Base-by-base conservation (phyloP, 2,888 invertebrate genomes). In the Hyppa rectilinea region DNA sequence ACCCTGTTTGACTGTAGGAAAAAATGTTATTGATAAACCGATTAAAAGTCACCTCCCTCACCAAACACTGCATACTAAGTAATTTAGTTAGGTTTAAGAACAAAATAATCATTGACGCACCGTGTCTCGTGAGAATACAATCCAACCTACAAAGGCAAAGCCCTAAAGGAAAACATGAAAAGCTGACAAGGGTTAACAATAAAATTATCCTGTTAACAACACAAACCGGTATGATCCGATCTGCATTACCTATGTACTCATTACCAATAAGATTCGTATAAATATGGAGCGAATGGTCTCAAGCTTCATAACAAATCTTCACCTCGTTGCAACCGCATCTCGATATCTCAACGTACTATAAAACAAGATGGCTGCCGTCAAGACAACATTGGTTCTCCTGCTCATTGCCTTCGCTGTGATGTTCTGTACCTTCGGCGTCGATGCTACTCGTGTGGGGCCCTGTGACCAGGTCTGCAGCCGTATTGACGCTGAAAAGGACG, bases 381-480 rank as follows among this genome's bases (percentile, higher is more conserved):
- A 72, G 56, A 70, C 78, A 2, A 70, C 72, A 12, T 23, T 73
- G 10, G 78, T 78, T 50, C 43, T 73, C 26, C 20, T 78, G 38
- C 50, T 73, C 31, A 50, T 73, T 23, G 72, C 71, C n/a, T 58
- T 45, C 38, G 72, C 58, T n/a, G 14, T 78, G 56, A 45, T 73
- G 12, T 14, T 58, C n/a, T 73, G 71, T n/a, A 71, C 56, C 50
- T 20, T 78, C n/a, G 72, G 78, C 38, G 23, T 78, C 7, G 56
- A 68, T 0, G 71, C 17, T 1, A 6, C 4, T 2, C 56, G 0
- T 52, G 50, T 78, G 14, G 56, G 31, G 12, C 45, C 78, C 12
- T 72, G 72, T 34, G 71, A 73, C 56, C 71, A 73, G 38, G 78
- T 72, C 31, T 77, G 72, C 17, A 4, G 14, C 31, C 78, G 78